phyloP scores from a whole-genome alignment of 2,113 vertebrate genomes.

The Podilymbus podiceps region DNA sequence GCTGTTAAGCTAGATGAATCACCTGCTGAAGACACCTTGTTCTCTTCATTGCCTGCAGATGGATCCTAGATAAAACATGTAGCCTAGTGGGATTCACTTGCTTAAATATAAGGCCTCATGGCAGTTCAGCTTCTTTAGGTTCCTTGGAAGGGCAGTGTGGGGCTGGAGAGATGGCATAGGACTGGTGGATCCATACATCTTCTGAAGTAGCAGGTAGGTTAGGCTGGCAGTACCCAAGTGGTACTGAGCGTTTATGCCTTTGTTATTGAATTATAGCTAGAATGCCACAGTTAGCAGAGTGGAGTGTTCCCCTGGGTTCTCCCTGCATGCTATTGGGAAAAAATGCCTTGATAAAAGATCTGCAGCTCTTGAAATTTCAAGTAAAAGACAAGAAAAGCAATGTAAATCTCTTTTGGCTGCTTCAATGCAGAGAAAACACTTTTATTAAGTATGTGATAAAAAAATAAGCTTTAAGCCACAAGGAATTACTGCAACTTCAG shows the following conservation, averaged over 20 bases:
- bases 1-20: neutral
- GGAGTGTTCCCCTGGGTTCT: neutral
- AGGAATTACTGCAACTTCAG: neutral
- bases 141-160: neutral
- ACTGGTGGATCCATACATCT: fast-evolving
- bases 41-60: neutral
- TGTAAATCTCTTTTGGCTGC: neutral
- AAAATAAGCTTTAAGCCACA: neutral
- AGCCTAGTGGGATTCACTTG: neutral
- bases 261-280: neutral
- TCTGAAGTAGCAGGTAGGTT: neutral
- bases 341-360: neutral
- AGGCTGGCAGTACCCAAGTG: neutral
- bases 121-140: fast-evolving
- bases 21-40: neutral
- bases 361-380: neutral
- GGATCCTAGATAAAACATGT: neutral
- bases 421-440: neutral
- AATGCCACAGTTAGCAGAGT: neutral
- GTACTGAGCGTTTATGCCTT: neutral
- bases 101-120: neutral
- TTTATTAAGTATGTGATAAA: neutral
- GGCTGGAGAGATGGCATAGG: neutral
- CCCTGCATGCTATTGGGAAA: neutral
- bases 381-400: neutral